Percentiles rank a stretch among this genome's conserved stretches.
Evolutionary conservation across 2,797 vertebrate genomes (phyloP).

Genomic region (Columba guinea): DNA sequence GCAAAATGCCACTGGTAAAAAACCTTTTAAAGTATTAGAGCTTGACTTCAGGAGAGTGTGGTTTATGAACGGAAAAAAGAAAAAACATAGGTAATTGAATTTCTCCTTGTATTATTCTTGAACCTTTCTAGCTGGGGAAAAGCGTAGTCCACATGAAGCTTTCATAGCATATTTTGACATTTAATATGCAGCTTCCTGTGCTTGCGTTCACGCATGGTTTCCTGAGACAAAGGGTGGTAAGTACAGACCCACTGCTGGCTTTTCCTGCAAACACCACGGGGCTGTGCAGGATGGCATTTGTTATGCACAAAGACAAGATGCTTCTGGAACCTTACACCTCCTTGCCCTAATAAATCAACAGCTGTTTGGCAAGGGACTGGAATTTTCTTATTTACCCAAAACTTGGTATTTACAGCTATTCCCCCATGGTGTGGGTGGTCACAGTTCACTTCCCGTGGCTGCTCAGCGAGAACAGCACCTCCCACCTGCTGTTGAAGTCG

Average conservation of each 20-base stretch:
- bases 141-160: not conserved
- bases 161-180: slow-evolving; percentile 26
- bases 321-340: not conserved
- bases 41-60: not conserved
- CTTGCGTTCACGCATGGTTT: not conserved
- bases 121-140: slow-evolving; percentile 5
- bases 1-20: not conserved
- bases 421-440: not conserved
- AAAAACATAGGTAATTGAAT: not conserved
- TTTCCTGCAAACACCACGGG: not conserved
- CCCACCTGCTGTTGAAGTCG: fast-evolving
- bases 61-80: not conserved
- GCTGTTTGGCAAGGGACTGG: slow-evolving; percentile 20
- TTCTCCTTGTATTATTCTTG: slow-evolving; percentile 12
- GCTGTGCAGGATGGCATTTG: not conserved
- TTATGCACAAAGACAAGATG: not conserved
- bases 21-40: not conserved
- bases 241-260: not conserved
- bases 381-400: not conserved
- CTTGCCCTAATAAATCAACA: not conserved
- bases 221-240: not conserved
- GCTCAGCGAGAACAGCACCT: not conserved
- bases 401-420: not conserved
- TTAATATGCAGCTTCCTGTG: slow-evolving; percentile 15
- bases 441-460: not conserved